Percentiles rank a stretch among this genome's conserved stretches.
phyloP scores from a whole-genome alignment of 2,113 vertebrate genomes.

The Ictalurus furcatus region DNA sequence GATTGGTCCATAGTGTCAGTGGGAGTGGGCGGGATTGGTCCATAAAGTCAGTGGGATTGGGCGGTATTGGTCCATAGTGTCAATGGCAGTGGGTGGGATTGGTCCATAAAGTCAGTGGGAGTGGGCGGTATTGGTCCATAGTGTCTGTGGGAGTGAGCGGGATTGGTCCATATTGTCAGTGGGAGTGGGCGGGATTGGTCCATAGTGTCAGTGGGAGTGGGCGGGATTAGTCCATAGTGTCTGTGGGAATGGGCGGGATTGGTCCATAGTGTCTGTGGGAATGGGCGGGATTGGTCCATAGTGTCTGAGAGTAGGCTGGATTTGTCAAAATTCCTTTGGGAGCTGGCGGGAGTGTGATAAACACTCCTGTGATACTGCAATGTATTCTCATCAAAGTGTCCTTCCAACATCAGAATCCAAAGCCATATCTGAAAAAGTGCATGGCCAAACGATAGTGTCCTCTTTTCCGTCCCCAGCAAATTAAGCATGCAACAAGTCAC shows the following conservation, averaged over 20 bases:
- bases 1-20: background rate
- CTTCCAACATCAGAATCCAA: background rate
- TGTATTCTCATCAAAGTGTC: background rate
- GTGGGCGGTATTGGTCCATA: background rate
- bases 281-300: background rate
- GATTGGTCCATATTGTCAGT: background rate
- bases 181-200: background rate
- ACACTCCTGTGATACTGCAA: background rate
- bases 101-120: background rate
- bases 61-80: too few relatives aligned
- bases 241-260: background rate
- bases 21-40: background rate
- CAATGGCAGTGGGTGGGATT: too few relatives aligned
- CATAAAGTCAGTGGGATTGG: too few relatives aligned
- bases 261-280: background rate
- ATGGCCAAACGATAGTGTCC: background rate
- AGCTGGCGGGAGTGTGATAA: background rate
- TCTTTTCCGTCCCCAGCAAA: background rate
- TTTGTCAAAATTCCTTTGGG: too few relatives aligned
- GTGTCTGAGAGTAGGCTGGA: background rate
- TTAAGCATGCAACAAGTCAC: slow-evolving; percentile 42
- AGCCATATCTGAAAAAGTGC: background rate
- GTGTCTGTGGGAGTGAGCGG: background rate
- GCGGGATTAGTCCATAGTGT: background rate
- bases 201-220: background rate